A percentile compares a stretch with the other conserved stretches of the same genome.
These are phyloP conservation scores for Yoshiicerus persimilis DNA, from an alignment of 1,140 invertebrate species.

Conservation along the genomic window DNA sequence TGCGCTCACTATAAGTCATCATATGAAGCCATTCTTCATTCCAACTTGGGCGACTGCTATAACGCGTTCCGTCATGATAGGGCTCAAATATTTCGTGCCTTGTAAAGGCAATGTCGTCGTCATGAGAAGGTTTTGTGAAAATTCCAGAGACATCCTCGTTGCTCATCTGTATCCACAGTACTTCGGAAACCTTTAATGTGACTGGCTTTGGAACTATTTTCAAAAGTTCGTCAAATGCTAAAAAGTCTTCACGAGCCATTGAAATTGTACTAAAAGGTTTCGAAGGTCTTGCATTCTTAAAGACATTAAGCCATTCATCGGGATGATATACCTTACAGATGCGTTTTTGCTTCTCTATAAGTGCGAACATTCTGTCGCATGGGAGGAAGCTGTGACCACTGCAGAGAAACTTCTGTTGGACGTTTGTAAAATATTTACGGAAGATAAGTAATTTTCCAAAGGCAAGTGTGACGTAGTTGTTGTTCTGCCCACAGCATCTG, in stretches of 20 bases:
- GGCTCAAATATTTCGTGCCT: neutral
- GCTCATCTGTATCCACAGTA: neutral
- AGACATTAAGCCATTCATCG: neutral
- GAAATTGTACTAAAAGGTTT: no score
- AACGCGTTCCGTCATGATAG: neutral
- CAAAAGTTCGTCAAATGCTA: neutral
- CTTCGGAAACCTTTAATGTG: neutral
- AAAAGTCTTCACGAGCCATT: neutral
- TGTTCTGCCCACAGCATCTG: neutral
- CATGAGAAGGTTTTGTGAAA: neutral
- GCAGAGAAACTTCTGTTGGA: no score
- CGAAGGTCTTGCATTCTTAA: neutral
- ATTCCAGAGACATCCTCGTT: neutral
- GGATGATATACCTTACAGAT: neutral
- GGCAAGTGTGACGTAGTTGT: no score
- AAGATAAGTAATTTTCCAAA: no score
- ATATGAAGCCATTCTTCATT: neutral
- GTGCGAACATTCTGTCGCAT: neutral
- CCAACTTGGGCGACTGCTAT: neutral
- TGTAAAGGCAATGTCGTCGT: neutral
- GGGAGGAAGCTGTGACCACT: no score
- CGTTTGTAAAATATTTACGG: no score
- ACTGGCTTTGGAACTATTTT: neutral
- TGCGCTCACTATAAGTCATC: neutral
- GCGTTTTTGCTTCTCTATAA: neutral